Conservation (phyloP, 2,888 invertebrate genomes). For the Synergus gifuensis region DNA sequence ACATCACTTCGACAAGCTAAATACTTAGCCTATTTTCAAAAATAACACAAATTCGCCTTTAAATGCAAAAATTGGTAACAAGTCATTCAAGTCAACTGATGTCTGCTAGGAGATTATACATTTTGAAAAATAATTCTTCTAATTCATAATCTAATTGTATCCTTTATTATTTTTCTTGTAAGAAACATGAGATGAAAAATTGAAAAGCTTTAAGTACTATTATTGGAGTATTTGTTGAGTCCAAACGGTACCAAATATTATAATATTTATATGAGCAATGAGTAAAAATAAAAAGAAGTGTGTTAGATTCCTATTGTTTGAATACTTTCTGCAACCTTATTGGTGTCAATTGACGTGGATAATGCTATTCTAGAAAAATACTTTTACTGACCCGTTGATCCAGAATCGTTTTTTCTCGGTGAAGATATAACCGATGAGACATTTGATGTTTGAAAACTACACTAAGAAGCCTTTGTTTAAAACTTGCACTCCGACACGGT, state of each 20-base stretch:
- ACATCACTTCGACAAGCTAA: slow-evolving; percentile 10
- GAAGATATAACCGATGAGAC: background rate
- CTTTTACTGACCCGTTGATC: slow-evolving; percentile 32
- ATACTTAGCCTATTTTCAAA: slow-evolving; percentile 27
- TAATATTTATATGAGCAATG: too few species aligned
- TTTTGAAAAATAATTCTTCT: too few species aligned
- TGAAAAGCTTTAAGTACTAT: too few species aligned
- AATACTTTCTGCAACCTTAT: background rate
- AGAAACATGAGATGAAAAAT: too few species aligned
- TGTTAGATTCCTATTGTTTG: background rate
- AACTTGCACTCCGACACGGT: background rate
- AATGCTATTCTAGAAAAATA: background rate
- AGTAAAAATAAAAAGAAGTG: background rate
- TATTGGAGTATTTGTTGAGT: too few species aligned
- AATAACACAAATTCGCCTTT: background rate
- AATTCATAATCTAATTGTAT: too few species aligned
- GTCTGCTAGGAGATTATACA: background rate
- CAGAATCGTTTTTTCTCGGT: background rate
- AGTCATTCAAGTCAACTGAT: background rate
- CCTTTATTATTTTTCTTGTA: too few species aligned
- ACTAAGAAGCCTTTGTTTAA: background rate
- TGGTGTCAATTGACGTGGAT: background rate
- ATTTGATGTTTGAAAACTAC: slow-evolving; percentile 8
- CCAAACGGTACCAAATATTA: too few species aligned
- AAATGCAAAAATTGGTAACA: too few species aligned